Evolutionary conservation across 2,797 vertebrate genomes (phyloP).

Genomic region (Xerus rutilus): DNA sequence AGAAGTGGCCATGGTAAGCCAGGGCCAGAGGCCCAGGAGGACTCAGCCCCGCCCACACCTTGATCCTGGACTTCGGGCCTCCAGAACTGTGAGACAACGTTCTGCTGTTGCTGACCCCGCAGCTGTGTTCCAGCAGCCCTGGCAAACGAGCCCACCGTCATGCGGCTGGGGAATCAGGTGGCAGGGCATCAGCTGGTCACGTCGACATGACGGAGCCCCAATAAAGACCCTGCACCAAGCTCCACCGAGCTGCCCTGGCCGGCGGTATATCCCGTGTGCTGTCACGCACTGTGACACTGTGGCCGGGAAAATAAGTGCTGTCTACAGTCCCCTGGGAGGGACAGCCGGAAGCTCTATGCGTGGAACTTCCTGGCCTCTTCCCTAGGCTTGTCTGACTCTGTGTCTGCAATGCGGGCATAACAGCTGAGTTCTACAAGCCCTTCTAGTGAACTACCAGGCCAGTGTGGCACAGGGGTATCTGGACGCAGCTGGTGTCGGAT

Average conservation of each 20-base stretch:
- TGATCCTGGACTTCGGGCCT: background rate
- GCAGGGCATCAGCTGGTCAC: no score
- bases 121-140: background rate
- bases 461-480: background rate
- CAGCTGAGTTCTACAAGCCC: background rate
- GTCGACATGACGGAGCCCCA: background rate
- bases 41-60: fast-evolving
- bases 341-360: fast-evolving
- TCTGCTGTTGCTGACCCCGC: background rate
- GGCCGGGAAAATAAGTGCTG: fast-evolving
- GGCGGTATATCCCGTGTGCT: fast-evolving
- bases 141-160: background rate
- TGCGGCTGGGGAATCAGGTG: no score
- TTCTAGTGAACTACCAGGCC: background rate
- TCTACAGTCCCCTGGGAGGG: fast-evolving
- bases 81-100: fast-evolving
- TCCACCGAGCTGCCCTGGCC: no score
- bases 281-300: no score
- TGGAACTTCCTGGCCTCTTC: background rate
- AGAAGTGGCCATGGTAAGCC: background rate
- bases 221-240: no score
- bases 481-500: background rate
- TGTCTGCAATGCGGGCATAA: fast-evolving
- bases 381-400: background rate
- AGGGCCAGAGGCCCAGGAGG: background rate